phyloP scores from a whole-genome alignment of 2,113 vertebrate species.

The Aphyosemion australe region DNA sequence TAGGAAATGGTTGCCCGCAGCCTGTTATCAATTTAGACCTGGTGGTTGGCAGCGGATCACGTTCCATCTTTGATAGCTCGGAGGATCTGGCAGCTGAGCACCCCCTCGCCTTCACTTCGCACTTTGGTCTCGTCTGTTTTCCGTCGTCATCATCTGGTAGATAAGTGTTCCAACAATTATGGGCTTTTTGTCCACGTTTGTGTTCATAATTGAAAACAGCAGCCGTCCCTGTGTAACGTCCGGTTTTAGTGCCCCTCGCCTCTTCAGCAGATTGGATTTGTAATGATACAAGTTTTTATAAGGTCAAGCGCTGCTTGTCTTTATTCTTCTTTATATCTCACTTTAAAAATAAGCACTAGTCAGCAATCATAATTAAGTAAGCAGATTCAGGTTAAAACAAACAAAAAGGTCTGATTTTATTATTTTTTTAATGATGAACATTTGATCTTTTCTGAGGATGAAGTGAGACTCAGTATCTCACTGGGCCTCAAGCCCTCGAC shows the following conservation, averaged over 20 bases:
- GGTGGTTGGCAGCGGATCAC: constrained; percentile 56
- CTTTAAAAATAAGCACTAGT: too few species aligned
- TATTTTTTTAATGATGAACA: too few species aligned
- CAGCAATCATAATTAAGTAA: too few species aligned
- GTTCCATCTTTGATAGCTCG: constrained; percentile 57
- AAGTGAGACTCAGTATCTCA: too few species aligned
- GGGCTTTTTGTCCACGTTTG: constrained; percentile 36
- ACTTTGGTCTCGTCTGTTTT: constrained; percentile 65
- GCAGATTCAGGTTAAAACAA: too few species aligned
- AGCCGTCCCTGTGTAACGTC: constrained; percentile 48
- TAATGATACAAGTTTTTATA: too few species aligned
- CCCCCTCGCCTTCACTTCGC: constrained; percentile 39
- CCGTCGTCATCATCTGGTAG: constrained; percentile 62
- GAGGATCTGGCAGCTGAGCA: constrained; percentile 52
- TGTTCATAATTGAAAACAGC: constrained; percentile 60
- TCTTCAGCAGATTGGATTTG: neutral
- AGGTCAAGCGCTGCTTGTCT: too few species aligned
- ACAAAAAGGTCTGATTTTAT: too few species aligned
- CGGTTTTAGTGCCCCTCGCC: constrained; percentile 25
- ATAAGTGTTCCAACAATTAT: constrained; percentile 67
- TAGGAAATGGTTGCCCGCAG: constrained; percentile 50
- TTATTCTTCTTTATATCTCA: neutral
- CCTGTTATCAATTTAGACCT: constrained; percentile 60
- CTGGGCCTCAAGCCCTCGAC: too few species aligned
- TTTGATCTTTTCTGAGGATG: too few species aligned